Evolutionary conservation across 2,113 vertebrate genomes (phyloP).

Genomic region (Zapornia atra): DNA sequence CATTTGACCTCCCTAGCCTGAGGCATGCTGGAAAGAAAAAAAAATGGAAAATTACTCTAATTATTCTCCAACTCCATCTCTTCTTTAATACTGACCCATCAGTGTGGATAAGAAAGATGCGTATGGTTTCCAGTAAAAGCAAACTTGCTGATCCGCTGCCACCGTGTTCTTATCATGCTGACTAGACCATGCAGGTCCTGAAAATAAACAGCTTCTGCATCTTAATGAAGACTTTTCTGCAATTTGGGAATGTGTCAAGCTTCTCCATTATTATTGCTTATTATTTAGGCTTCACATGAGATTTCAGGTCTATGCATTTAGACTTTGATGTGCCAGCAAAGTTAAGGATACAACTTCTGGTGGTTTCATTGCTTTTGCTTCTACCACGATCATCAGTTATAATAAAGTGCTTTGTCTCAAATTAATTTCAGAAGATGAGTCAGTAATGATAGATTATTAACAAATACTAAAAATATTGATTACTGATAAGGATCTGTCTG

Average conservation of each 20-base stretch:
- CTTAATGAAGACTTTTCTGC: slow-evolving; percentile 34
- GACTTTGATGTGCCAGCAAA: background rate
- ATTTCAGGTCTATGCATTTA: background rate
- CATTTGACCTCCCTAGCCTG: slow-evolving; percentile 27
- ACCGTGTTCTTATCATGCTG: slow-evolving; percentile 13
- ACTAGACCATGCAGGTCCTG: slow-evolving; percentile 21
- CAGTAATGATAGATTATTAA: slow-evolving; percentile 31
- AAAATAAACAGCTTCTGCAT: slow-evolving; percentile 42
- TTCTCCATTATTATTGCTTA: background rate
- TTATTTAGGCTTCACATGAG: background rate
- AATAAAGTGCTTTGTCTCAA: background rate
- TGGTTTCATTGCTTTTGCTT: background rate
- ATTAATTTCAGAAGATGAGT: background rate
- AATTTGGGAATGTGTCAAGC: background rate
- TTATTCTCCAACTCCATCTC: slow-evolving; percentile 39
- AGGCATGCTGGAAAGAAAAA: slow-evolving; percentile 17
- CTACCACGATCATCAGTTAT: background rate
- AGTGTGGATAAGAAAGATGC: background rate
- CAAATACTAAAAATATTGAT: slow-evolving; percentile 53
- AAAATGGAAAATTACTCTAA: slow-evolving; percentile 37
- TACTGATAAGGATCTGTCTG: slow-evolving; percentile 10
- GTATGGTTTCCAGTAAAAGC: background rate
- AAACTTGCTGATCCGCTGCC: slow-evolving; percentile 36
- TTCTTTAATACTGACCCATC: slow-evolving; percentile 1
- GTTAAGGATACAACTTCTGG: background rate